Evolutionary conservation across 2,113 vertebrate genomes (phyloP).

Genomic region (Chamaetylas fuelleborni): DNA sequence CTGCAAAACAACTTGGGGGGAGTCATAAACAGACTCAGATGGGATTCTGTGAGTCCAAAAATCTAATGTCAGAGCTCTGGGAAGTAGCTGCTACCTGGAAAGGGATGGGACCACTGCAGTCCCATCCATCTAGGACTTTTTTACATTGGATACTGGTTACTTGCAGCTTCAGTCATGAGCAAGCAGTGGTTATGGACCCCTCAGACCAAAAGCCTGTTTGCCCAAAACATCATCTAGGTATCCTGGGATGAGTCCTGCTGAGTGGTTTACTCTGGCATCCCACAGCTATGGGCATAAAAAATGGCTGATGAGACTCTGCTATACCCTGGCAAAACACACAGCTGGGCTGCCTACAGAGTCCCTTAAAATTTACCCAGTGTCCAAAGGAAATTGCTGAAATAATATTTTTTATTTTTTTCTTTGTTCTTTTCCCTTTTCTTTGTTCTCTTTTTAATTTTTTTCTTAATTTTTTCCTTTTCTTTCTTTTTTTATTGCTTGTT

Average conservation of each 20-base stretch:
- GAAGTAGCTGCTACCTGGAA: not conserved
- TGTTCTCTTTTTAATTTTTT: rapidly evolving
- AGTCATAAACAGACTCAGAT: not conserved
- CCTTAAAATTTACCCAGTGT: not conserved
- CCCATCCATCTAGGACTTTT: not conserved
- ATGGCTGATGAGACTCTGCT: not conserved
- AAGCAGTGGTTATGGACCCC: not conserved
- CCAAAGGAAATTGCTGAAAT: not conserved
- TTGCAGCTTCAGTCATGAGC: not conserved
- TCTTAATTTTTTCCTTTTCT: too few species aligned
- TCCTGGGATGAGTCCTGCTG: not conserved
- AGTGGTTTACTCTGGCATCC: not conserved
- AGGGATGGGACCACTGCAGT: not conserved
- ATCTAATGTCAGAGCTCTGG: not conserved
- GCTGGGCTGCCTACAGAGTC: not conserved
- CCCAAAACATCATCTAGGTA: not conserved
- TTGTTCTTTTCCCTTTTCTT: not conserved
- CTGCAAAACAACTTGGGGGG: not conserved
- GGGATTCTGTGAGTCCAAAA: not conserved
- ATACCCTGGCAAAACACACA: not conserved
- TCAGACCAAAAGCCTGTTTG: not conserved
- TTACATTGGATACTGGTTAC: not conserved
- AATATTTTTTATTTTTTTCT: not conserved
- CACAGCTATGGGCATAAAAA: not conserved
- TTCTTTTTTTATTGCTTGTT: not conserved